Evolutionary conservation across 2,113 vertebrate genomes (phyloP).

Genomic region (Enhydra lutris): DNA sequence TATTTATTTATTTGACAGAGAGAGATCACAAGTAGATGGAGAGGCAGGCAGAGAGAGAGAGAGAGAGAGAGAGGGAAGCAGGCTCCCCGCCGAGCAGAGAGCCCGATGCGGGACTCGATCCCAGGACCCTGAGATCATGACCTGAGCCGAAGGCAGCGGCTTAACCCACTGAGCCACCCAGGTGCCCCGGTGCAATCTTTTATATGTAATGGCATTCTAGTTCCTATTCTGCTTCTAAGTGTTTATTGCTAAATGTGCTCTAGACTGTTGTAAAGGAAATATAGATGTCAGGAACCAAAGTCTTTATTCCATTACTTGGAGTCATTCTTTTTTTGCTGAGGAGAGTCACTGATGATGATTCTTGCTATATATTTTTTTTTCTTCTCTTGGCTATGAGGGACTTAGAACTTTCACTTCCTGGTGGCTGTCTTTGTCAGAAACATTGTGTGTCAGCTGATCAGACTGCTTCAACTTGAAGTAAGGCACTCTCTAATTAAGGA

Average conservation of each 20-base stretch:
- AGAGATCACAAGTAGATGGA: too few species aligned
- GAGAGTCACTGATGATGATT: not conserved
- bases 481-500: not conserved
- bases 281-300: not conserved
- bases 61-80: too few species aligned
- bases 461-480: not conserved
- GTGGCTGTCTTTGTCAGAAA: not conserved
- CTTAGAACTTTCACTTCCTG: not conserved
- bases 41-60: too few species aligned
- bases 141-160: too few species aligned
- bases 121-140: too few species aligned
- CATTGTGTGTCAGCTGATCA: not conserved
- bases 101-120: too few species aligned
- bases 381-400: not conserved
- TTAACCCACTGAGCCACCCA: too few species aligned
- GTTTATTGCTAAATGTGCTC: slow-evolving; percentile 30
- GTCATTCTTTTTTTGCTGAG: not conserved
- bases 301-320: not conserved
- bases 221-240: not conserved
- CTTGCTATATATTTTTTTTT: not conserved
- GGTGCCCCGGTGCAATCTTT: not conserved
- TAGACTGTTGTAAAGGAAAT: not conserved
- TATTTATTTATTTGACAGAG: too few species aligned
- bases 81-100: too few species aligned
- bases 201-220: not conserved